Evolutionary conservation across 2,797 vertebrate genomes (phyloP), one percentile per base, ranked within the genome.

Genomic region (Botia almorhae): DNA sequence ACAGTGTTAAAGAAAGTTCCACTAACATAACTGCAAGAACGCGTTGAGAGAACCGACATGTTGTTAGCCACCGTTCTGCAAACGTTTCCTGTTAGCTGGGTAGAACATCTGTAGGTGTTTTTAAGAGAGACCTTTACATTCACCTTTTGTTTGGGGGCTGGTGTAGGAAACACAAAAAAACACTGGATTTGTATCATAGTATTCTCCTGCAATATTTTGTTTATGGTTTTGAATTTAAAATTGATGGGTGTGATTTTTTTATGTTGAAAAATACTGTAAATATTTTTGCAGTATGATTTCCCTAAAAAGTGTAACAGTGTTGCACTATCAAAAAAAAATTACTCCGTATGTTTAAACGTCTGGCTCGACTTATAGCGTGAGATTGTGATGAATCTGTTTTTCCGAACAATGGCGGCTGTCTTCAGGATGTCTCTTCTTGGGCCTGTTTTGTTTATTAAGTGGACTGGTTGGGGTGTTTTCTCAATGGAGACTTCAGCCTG

Each of bases 101-200:
- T 29, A 29, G 94, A 93, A 96, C 96, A 94, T 96, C 90, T 89
- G 80, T 74, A 69, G 74, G 69, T 83, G 53, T 83, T 85, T 90
- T 84, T 90, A 82, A 87, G 83, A 87, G 86, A 87, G 78, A 87
- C 81, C 83, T 81, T 89, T 85, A 73, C 88, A 91, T 87, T 90
- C 77, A 79, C 82, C 85, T 85, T 84, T 86, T 83, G 85, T 80
- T 58, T 64, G 56, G 46, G 79, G 21, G 82, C 79, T 60, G 56
- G 23, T 60, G 56, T 23, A 74, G 82, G 80, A 82, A 50, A 85
- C 72, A 70, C 82, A 83, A 89, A 85, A 87, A 80, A 85, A 83
- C 77, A 76, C 3, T 58, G 55, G 10, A 12, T 76, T 11, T 13
- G 58, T 33, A 21, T 36, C 7, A 39, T 10, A 21, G 14, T 58